phyloP scores from a whole-genome alignment of 2,888 invertebrate species.

The Caenorhabditis zanzibari region DNA sequence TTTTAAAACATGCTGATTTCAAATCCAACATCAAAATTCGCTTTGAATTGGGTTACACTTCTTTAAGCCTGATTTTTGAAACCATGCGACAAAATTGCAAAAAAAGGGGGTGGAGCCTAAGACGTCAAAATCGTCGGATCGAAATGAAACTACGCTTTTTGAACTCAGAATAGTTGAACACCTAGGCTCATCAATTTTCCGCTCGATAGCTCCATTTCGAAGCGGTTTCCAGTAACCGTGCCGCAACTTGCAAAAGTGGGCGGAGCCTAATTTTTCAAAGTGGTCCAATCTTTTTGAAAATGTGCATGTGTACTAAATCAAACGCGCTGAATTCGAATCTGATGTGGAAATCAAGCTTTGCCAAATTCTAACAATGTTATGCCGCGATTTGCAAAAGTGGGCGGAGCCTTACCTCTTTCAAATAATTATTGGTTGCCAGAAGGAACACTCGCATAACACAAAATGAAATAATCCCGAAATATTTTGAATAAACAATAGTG shows the following conservation, averaged over 20 bases:
- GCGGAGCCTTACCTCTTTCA: slow-evolving; percentile 17
- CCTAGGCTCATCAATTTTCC: no score
- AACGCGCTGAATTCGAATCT: background rate
- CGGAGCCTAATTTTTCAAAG: slow-evolving; percentile 10
- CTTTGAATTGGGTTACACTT: no score
- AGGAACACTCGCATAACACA: slow-evolving; percentile 21
- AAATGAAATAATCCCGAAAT: slow-evolving; percentile 17
- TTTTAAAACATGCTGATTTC: no score
- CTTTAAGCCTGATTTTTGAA: no score
- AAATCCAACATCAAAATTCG: no score
- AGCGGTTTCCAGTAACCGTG: no score
- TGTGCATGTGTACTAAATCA: background rate
- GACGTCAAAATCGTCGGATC: no score
- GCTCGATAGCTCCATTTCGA: no score
- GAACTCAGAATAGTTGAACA: no score
- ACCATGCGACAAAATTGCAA: background rate
- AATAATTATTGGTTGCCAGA: background rate
- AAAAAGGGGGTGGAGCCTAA: no score
- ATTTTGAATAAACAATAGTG: slow-evolving; percentile 22
- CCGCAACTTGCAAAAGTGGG: background rate
- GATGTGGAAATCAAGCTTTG: background rate
- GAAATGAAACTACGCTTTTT: no score
- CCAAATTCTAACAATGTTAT: background rate
- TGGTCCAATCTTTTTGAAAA: background rate
- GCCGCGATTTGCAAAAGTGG: background rate